Conservation (phyloP, 2,888 invertebrate species). For the Conchocele bisecta region DNA sequence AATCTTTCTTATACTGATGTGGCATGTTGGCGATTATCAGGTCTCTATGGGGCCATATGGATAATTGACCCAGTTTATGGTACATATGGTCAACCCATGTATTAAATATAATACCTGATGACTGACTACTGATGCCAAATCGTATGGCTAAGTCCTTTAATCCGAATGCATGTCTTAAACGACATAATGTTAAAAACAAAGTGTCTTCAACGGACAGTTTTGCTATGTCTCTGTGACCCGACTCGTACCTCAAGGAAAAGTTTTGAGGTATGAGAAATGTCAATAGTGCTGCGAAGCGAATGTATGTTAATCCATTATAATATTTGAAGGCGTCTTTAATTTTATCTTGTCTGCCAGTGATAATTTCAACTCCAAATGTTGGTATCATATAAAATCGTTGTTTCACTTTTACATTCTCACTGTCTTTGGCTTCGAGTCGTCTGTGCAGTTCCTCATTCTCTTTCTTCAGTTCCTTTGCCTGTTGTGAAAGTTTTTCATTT, state of each 20-base stretch:
- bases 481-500: not conserved
- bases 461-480: not conserved
- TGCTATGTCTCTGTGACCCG: not conserved
- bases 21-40: slow-evolving; percentile 37
- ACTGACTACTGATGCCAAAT: not conserved
- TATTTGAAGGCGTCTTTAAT: slow-evolving; percentile 13
- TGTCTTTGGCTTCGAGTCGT: not conserved
- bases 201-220: not conserved
- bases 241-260: too few species aligned
- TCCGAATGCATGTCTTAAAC: not conserved
- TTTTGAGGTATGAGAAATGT: not conserved
- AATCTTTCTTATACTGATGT: slow-evolving; percentile 39
- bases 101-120: not conserved
- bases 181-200: not conserved
- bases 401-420: not conserved
- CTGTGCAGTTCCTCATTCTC: not conserved
- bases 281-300: slow-evolving; percentile 2
- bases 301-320: slow-evolving; percentile 12
- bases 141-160: not conserved
- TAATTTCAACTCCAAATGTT: not conserved
- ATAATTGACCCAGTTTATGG: not conserved
- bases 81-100: not conserved
- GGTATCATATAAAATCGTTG: not conserved
- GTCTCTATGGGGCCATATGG: slow-evolving; percentile 38
- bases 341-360: not conserved